Evolutionary conservation across 2,113 vertebrate genomes (phyloP), one percentile per base, ranked within the genome.

Genomic region (Anoplopoma fimbria): DNA sequence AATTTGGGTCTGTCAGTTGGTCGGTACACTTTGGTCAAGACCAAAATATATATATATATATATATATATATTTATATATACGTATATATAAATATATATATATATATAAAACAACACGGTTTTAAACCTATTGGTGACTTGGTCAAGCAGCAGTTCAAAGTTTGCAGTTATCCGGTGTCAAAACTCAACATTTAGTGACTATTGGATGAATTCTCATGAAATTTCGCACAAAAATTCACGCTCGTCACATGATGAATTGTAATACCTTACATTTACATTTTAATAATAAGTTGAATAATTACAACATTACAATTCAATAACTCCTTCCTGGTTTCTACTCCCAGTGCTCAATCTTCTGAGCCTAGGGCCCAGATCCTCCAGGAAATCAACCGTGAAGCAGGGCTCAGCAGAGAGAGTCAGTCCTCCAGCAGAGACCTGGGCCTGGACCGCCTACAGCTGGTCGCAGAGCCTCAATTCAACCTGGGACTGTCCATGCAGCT

Each of bases 401-500:
- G 27, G 25, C 9, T 79, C 53, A 60, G 53, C 53, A 49, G 73
- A 75, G 74, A 34, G 21, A 75, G 64, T 64, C 74, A 19, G 31
- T 69, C 53, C 34, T 19, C 25, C 1, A 45, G 45, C 57, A 62
- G 34, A 82, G 67, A 81, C 13, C 51, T 7, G 0, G 75, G 9
- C 23, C 69, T 9, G 29, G 27, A 12, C 36, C 73, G 51, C 12
- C 73, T 69, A 5, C 58, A 45, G 69, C 78, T n/a, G 63, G 38
- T 3, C 0, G 9, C 58, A 10, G 86, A 62, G 9, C 40, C 86
- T 69, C 84, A 69, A 0, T 9, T n/a, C n/a, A 42, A 33, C 31
- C 31, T 1, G 23, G 81, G 49, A 12, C 21, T 74, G 29, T 86
- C 84, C 31, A 36, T 86, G 84, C 92, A 88, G 74, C 75, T 86